Percentiles rank a stretch among this genome's conserved stretches.
These are phyloP conservation scores for Coelopa pilipes DNA, from an alignment of 2,888 invertebrate species.

Conservation along the genomic window DNA sequence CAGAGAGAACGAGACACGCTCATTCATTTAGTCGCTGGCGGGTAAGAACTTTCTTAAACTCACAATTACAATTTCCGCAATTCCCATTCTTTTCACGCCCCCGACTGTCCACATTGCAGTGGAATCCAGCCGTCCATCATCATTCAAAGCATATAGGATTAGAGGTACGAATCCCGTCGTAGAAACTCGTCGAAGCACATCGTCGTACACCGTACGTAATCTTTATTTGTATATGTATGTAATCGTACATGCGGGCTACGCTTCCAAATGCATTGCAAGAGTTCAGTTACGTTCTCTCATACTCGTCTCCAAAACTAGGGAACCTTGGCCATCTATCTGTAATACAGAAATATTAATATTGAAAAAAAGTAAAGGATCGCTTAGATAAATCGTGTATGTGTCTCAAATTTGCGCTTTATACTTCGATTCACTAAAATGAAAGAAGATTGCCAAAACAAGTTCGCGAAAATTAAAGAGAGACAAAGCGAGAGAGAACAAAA, in stretches of 20 bases:
- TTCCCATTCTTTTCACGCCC: no score
- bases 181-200: background rate
- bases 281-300: no score
- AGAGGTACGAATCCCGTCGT: background rate
- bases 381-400: no score
- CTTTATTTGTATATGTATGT: no score
- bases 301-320: no score
- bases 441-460: background rate
- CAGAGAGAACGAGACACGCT: slow-evolving; percentile 82
- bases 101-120: no score
- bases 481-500: slow-evolving; percentile 40
- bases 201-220: no score
- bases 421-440: background rate
- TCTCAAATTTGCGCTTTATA: background rate
- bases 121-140: background rate
- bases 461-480: slow-evolving; percentile 36
- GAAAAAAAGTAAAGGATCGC: no score
- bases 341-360: no score
- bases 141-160: background rate
- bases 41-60: slow-evolving; percentile 74
- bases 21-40: slow-evolving; percentile 94
- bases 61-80: background rate
- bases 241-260: no score
- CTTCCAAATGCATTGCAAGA: no score
- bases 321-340: no score